phyloP scores from a whole-genome alignment of 2,888 invertebrate genomes.

The Dendrolimus houi region DNA sequence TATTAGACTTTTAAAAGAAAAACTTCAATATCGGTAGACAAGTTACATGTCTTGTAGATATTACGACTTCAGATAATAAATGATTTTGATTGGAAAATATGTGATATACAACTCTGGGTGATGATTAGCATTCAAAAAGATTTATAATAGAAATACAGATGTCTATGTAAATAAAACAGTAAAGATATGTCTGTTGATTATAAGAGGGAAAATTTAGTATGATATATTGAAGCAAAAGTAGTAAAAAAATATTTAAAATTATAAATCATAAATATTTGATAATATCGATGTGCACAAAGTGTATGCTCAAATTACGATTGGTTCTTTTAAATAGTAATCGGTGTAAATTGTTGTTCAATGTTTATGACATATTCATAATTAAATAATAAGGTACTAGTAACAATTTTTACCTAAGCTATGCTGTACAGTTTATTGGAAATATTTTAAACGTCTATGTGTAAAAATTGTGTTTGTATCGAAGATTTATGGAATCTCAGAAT shows the following conservation, averaged over 20 bases:
- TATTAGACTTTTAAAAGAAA: background rate
- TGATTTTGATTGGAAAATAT: constrained; percentile 25
- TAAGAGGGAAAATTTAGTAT: too few relatives aligned
- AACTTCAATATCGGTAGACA: constrained; percentile 19
- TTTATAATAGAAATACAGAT: background rate
- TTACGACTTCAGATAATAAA: constrained; percentile 12
- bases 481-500: constrained; percentile 22
- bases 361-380: constrained; percentile 8
- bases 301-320: constrained; percentile 31
- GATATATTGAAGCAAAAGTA: background rate
- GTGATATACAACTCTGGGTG: constrained; percentile 33
- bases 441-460: constrained; percentile 3
- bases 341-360: constrained; percentile 14
- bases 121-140: constrained; percentile 23
- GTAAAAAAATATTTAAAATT: background rate
- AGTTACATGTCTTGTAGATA: constrained; percentile 24
- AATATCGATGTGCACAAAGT: constrained; percentile 29
- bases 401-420: background rate
- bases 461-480: background rate
- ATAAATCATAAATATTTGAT: background rate
- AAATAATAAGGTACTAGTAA: background rate
- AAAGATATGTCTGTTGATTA: too few relatives aligned
- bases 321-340: constrained; percentile 16
- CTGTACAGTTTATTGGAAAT: constrained; percentile 16
- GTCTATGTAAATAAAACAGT: too few relatives aligned